phyloP scores from a whole-genome alignment of 2,888 invertebrate species.

The Epiblema foenella region DNA sequence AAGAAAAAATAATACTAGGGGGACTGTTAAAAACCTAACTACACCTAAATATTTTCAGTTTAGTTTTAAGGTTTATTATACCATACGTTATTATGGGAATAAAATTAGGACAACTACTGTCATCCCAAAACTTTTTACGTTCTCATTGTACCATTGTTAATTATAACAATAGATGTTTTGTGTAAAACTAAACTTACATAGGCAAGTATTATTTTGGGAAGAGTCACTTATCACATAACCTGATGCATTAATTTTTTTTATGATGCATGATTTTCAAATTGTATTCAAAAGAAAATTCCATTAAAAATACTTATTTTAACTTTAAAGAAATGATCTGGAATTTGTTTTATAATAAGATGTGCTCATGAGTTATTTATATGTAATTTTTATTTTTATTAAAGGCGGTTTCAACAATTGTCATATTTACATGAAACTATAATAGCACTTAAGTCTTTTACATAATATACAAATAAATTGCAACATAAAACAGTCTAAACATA shows the following conservation, averaged over 20 bases:
- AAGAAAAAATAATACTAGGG: no score
- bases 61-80: background rate
- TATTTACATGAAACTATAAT: no score
- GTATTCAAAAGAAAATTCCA: background rate
- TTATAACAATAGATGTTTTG: background rate
- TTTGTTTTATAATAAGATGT: constrained; percentile 7
- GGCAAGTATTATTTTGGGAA: background rate
- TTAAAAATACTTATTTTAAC: background rate
- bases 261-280: background rate
- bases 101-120: background rate
- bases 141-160: background rate
- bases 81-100: background rate
- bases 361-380: background rate
- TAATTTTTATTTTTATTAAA: background rate
- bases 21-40: background rate
- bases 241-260: background rate
- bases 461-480: no score
- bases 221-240: background rate
- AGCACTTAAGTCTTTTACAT: no score
- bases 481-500: no score
- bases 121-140: background rate
- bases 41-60: background rate
- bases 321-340: background rate
- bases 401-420: background rate
- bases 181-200: background rate